Base-by-base conservation (phyloP, 2,113 vertebrate genomes). In the Laterallus jamaicensis region DNA sequence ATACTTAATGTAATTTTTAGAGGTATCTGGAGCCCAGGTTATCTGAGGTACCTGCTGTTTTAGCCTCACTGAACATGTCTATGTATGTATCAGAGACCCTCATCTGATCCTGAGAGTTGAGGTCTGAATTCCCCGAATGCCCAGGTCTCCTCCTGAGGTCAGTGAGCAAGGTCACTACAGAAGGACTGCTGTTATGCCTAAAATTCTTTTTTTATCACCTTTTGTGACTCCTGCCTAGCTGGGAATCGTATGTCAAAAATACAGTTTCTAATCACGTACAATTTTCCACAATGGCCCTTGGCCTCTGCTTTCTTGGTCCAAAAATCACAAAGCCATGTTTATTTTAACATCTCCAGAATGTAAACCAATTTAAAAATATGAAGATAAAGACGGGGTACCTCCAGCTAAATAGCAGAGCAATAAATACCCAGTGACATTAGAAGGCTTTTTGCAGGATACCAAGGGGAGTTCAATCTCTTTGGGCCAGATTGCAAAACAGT, bases 281-380 rank as follows among this genome's bases (percentile, higher is more conserved):
- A 17, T 92, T 88, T 94, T 91, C 67, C 44, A 55, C 5, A 3
- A 40, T 60, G 50, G 47, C 6, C 22, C 26, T 67, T 90, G 80
- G 42, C 39, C 79, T 82, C 62, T 82, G 37, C 37, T 82, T 77
- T 69, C 59, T 59, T 78, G 59, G 60, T 87, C 55, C 86, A 67
- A 81, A 90, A 96, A 69, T 20, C 66, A 94, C 60, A 96, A 86
- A 91, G 31, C 15, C 15, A 7, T 92, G n/a, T 50, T 92, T 84
- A 67, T 91, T 90, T 95, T 90, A 96, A 75, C n/a, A 78, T 84
- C 32, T 92, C 49, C 52, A 82, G n/a, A 93, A 92, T 77, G 76
- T 96, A 96, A 94, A 63, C 25, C 39, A 66, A 86, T 77, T 95
- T 6, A 70, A 93, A 96, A 95, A 76, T 70, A 88, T 55, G 32